Base-by-base conservation (phyloP, 2,888 invertebrate species). In the Elaeidobius kamerunicus region DNA sequence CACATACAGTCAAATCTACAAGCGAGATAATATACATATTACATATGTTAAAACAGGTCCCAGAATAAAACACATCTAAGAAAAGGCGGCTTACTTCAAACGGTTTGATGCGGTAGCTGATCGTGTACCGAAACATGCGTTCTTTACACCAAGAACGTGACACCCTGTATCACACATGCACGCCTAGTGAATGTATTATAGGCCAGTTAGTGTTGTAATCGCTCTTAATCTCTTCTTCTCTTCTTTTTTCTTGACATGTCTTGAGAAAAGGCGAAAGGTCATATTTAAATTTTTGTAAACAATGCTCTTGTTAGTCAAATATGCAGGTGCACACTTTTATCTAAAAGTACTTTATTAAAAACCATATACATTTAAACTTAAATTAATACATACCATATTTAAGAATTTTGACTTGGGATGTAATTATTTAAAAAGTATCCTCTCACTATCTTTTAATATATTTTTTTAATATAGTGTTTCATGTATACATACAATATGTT, bases 71-170 rank as follows among this genome's bases (percentile, higher is more conserved):
- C n/a, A n/a, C 38, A 15, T 39, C 5, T 18, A 40, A 12, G 23
- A 28, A 15, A 38, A 14, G 44, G 60, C 63, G 63, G 62, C 56
- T n/a, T 35, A 61, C 60, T 59, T 65, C 63, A 65, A 65, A 65
- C 58, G 43, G 2, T 28, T 48, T 49, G 63, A 65, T 65, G 60
- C 56, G 61, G 59, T 56, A 55, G 48, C 60, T 59, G 63, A 64
- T 65, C 61, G 62, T n/a, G n/a, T 60, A 58, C 55, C 56, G 59
- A 59, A 61, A 61, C 63, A 65, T 62, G 61, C 60, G 60, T 63
- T 65, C 65, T 64, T 62, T 63, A 61, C 64, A 62, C 65, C 63
- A 65, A 57, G 58, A 63, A 67, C 67, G 67, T 67, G 67, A 65
- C 62, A 59, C 53, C 57, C 53, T 43, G 61, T 59, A 56, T 58